phyloP scores from a whole-genome alignment of 2,888 invertebrate genomes.

The Stenurella melanura region DNA sequence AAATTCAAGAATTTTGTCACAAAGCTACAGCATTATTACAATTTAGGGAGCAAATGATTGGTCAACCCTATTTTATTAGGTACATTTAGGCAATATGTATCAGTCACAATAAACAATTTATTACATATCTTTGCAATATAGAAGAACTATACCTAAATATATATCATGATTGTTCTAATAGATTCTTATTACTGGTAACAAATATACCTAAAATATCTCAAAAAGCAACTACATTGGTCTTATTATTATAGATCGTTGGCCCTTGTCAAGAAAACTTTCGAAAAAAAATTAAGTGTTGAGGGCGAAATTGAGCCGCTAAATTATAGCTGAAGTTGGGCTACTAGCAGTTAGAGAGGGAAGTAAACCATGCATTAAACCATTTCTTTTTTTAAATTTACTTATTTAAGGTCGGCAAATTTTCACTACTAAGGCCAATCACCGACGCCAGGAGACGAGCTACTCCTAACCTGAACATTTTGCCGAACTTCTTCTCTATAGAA shows the following conservation, averaged over 20 bases:
- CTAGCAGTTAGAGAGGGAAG: background rate
- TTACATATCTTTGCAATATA: conserved; percentile 35
- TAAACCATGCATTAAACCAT: background rate
- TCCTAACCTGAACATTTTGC: too few relatives aligned
- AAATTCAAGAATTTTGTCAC: background rate
- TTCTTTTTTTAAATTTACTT: too few relatives aligned
- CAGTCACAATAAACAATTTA: conserved; percentile 58
- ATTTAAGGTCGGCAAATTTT: too few relatives aligned
- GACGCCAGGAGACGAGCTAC: too few relatives aligned
- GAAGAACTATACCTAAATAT: conserved; percentile 43
- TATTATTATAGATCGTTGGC: conserved; percentile 51
- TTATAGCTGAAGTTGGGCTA: conserved; percentile 13
- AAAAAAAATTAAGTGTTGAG: conserved; percentile 7
- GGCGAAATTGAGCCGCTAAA: background rate
- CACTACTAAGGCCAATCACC: too few relatives aligned
- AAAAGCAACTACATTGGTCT: conserved; percentile 43
- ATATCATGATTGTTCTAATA: conserved; percentile 33
- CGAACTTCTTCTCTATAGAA: too few relatives aligned
- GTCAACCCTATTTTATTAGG: conserved; percentile 41
- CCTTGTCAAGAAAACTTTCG: conserved; percentile 37
- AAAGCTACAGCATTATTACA: conserved; percentile 5
- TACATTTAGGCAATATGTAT: conserved; percentile 60
- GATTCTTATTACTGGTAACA: conserved; percentile 37
- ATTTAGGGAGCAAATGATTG: conserved; percentile 30
- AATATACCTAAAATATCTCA: conserved; percentile 40